Base-by-base conservation (phyloP, 2,888 invertebrate species). In the Rhingia campestris region DNA sequence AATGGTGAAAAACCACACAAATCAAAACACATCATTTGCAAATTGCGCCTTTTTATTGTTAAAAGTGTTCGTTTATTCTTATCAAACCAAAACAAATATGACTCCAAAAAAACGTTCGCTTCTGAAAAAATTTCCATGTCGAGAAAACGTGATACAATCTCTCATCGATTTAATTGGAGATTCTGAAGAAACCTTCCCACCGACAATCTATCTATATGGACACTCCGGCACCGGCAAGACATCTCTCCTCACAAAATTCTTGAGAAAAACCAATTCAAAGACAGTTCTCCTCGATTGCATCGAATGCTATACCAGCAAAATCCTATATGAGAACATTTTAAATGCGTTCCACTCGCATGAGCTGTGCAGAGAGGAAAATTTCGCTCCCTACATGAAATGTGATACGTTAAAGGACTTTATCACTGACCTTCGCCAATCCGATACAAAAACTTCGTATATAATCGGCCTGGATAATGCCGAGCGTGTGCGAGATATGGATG, bases 141-240 rank as follows among this genome's bases (percentile, higher is more conserved):
- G 91, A 0, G 88, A 88, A 43, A 73, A 87, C 35, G 80, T 89
- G 3, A 88, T 91, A 4, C 79, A 75, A 53, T 86, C 87, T 3
- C 54, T 91, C 4, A 82, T 70, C 3, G 87, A 89, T 30, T 86
- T 90, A 0, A 88, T 91, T 39, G 89, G 89, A 1, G 92, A 93
- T 84, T 88, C 90, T 61, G 93, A 93, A 86, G 95, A 95, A 89
- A 93, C 94, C 22, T 92, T 95, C 88, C 95, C 95, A 22, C 92
- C 94, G 86, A 93, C 94, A 86, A 91, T 97, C 87, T 97, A 96
- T 92, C 88, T 97, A 67, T 95, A 95, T 90, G 97, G 97, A n/a
- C 95, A 95, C 89, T 94, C 96, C 86, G 95, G 96, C 7, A 96
- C 96, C 30, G 97, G 97, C 35, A 98, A 98, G 92, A 94, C 95